Evolutionary conservation across 2,113 vertebrate genomes (phyloP).

Genomic region (Atrichornis clamosus): DNA sequence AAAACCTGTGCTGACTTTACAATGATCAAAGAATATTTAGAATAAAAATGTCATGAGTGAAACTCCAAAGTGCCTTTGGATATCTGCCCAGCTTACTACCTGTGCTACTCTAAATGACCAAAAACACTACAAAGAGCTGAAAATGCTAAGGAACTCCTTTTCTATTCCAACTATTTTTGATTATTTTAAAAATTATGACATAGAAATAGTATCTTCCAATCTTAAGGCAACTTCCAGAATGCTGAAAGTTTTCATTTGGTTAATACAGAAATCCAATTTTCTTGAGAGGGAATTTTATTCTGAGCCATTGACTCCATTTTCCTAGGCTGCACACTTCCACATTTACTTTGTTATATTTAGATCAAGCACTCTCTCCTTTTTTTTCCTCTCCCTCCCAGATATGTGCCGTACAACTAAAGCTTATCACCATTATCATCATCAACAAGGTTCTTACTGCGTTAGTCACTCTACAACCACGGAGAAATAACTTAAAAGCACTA

Average conservation of each 20-base stretch:
- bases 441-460: accelerated
- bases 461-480: neutral
- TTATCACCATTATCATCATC: neutral
- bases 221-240: neutral
- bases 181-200: neutral
- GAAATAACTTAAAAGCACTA: neutral
- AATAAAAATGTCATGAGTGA: neutral
- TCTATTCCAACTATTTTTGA: neutral
- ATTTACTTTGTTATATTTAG: neutral
- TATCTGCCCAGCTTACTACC: neutral
- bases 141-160: neutral
- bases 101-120: neutral
- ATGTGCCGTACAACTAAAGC: neutral
- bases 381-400: neutral
- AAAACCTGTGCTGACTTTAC: neutral
- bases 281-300: neutral
- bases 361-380: neutral
- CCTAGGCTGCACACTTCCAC: neutral
- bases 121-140: neutral
- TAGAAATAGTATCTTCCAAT: neutral
- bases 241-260: neutral
- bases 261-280: neutral
- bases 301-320: neutral
- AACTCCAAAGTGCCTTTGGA: neutral
- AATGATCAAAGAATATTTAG: neutral